Evolutionary conservation across 2,888 invertebrate genomes (phyloP), one percentile per base, ranked within the genome.

Genomic region (Amphimallon solstitiale): DNA sequence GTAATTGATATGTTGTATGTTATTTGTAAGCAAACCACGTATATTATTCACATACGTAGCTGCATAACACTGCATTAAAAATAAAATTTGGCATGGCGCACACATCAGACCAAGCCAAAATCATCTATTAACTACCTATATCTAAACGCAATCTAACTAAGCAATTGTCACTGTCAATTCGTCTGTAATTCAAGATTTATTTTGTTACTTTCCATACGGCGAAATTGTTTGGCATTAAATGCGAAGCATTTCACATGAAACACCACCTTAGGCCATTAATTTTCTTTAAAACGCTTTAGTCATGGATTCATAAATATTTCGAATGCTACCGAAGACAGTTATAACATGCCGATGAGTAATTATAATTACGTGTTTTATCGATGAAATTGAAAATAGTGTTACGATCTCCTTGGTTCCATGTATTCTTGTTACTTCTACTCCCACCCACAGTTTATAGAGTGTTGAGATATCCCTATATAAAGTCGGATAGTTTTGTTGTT

Each of bases 61-160:
- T 19, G 17, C 43, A 59, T 59, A 59, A 59, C 43, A 43, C 29
- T 59, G 56, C 56, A 59, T 59, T 29, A 43, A 59, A 59, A 59
- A 59, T 59, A 59, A 43, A 43, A 59, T 59, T 59, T 59, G 56
- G 56, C 56, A 43, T 29, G 29, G 29, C 15, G 15, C 14, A 29
- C 12, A 29, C 1, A 10, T 10, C 9, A 7, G 15, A 14, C 14
- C 29, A 21, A 29, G 56, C 56, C 40, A 56, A 40, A 23, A 29
- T 14, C 19, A 35, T 29, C 29, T 29, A 29, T 29, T 29, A 29
- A 9, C 29, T n/a, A n/a, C n/a, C n/a, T 29, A 9, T 29, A 29
- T 29, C 29, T 29, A 29, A 29, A 15, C 35, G 17, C 6, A 5
- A 46, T n/a, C 35, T 15, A 37, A 12, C 10, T 5, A 4, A 19